Evolutionary conservation across 2,113 vertebrate species (phyloP).

Genomic region (Caranx melampygus): DNA sequence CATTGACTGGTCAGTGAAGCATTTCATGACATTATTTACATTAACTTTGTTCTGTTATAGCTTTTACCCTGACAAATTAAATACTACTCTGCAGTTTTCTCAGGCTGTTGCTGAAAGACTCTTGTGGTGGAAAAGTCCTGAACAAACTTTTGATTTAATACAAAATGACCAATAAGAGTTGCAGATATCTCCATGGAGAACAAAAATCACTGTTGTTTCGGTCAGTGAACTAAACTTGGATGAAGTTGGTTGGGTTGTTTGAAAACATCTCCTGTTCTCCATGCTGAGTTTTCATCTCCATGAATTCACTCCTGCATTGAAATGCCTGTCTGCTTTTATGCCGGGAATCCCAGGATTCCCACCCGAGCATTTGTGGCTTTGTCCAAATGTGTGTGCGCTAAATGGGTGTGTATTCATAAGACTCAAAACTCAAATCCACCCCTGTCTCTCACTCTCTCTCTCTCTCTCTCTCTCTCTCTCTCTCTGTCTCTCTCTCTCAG

Average conservation of each 20-base stretch:
- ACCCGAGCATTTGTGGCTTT: slow-evolving; percentile 53
- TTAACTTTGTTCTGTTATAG: not conserved
- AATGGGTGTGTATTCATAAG: slow-evolving; percentile 63
- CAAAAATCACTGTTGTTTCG: not conserved
- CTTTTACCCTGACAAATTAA: not conserved
- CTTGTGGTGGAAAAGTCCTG: not conserved
- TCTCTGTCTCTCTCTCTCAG: slow-evolving; percentile 42
- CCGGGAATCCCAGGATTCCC: slow-evolving; percentile 53
- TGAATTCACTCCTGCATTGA: slow-evolving; percentile 45
- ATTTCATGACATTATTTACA: not conserved
- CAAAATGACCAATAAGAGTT: slow-evolving; percentile 5
- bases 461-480: slow-evolving; percentile 38
- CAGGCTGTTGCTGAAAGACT: not conserved
- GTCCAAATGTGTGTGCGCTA: slow-evolving; percentile 30
- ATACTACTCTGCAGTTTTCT: not conserved
- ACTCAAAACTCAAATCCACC: slow-evolving; percentile 58
- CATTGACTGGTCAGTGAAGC: too few relatives aligned
- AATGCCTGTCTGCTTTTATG: slow-evolving; percentile 35
- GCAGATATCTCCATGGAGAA: not conserved
- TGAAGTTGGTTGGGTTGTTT: slow-evolving; percentile 10
- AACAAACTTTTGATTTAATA: not conserved
- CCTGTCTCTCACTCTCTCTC: slow-evolving; percentile 38
- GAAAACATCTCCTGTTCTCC: slow-evolving; percentile 18
- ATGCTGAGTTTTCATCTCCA: slow-evolving; percentile 38
- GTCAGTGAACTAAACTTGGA: slow-evolving; percentile 13